Base-by-base conservation (phyloP, 2,797 vertebrate species). In the Sandelia bainsii region DNA sequence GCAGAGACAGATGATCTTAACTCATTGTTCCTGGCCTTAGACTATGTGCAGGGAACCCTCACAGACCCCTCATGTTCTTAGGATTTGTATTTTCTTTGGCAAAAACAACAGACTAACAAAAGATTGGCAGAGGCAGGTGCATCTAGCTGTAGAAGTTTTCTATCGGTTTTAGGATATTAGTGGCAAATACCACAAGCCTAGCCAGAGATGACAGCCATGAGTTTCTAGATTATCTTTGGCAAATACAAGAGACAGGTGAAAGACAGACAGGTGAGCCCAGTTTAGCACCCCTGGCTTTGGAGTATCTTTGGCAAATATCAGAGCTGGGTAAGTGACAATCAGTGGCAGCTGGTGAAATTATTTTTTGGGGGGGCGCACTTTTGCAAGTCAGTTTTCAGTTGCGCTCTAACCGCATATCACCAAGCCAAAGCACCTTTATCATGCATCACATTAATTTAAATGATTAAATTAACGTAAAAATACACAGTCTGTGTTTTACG, bases 291-390 rank as follows among this genome's bases (percentile, higher is more conserved):
- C 72, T 84, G 84, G 88, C 83, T 85, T 80, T 72, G 71, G 59
- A 87, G 59, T 65, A 75, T 86, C 79, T 86, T 77, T 90, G 90
- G 85, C 87, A 84, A 88, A 87, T 82, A 82, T 85, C 54, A 73
- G 65, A 71, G 67, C 17, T 1, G 2, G 75, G 66, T 90, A 86
- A 93, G 84, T 86, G 89, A 86, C 91, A 90, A 87, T 69, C 91
- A 90, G 87, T 69, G 63, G 75, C 92, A 92, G 89, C 87, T 92
- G n/a, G n/a, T n/a, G n/a, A n/a, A n/a, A n/a, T n/a, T n/a, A n/a
- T n/a, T n/a, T n/a, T n/a, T n/a, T n/a, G n/a, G n/a, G n/a, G n/a
- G n/a, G n/a, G n/a, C n/a, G n/a, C n/a, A n/a, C n/a, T n/a, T n/a
- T n/a, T n/a, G n/a, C n/a, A n/a, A n/a, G n/a, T n/a, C n/a, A n/a